Evolutionary conservation across 1,140 invertebrate genomes (phyloP), one percentile per base, ranked within the genome.

Genomic region (honey bee (Apis mellifera)): DNA sequence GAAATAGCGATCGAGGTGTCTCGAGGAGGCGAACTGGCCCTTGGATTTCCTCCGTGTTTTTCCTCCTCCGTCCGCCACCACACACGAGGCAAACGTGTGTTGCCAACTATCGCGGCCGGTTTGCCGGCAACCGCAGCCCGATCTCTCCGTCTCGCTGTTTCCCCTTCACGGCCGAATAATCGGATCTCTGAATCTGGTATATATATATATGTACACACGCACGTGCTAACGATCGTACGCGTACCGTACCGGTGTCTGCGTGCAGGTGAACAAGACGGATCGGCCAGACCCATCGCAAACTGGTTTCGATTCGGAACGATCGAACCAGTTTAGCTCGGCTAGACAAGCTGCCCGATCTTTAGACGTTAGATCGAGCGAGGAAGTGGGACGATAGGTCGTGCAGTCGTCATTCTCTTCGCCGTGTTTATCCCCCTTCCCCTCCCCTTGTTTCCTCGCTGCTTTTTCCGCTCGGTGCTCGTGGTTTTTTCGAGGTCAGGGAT

Each of bases 231-330:
- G 79, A 82, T 72, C 79, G 62, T 76, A 54, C 54, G n/a, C 68
- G 59, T 23, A 4, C 72, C 8, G 71, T 11, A 17, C 12, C 13
- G 9, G 64, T 83, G 76, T 78, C 59, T 75, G 62, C 32, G 68
- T 65, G 57, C 77, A 78, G 64, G 59, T 78, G 80, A 87, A 69
- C 86, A 78, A 85, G 83, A 78, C 77, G 72, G 77, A 87, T 83
- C 86, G 79, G 80, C 68, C 9, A 26, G 60, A 57, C 65, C 62
- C 69, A 59, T 78, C 68, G 76, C 17, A 76, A 88, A 88, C 87
- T 88, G 86, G 87, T 88, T 88, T 85, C 64, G 21, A 76, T 86
- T 81, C 77, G 75, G 75, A 42, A 62, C 65, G 86, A 86, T 86
- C 86, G 83, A 83, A 87, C 87, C 86, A 88, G 87, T 87, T 83